Percentiles rank a stretch among this genome's conserved stretches.
Evolutionary conservation across 2,888 invertebrate species (phyloP).

Genomic region (Ametastegia equiseti): DNA sequence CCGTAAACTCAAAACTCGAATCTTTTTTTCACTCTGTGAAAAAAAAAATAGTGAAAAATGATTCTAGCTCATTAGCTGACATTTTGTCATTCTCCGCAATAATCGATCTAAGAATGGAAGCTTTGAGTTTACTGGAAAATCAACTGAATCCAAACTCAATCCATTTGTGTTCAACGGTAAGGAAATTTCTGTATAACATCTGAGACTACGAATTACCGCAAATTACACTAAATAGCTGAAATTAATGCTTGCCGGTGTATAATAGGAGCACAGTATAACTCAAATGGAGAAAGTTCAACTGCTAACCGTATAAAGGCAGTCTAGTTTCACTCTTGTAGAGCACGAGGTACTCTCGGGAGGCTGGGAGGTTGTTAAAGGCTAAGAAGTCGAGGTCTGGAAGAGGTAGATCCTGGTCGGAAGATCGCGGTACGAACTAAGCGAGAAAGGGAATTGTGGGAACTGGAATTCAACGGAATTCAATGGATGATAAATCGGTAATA

Average conservation of each 20-base stretch:
- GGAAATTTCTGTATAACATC: background rate
- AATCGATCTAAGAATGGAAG: background rate
- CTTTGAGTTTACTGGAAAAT: background rate
- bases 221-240: slow-evolving; percentile 22
- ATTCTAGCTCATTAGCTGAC: background rate
- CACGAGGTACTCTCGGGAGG: slow-evolving; percentile 7
- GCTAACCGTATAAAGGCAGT: slow-evolving; percentile 41
- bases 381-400: slow-evolving; percentile 29
- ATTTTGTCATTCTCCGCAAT: background rate
- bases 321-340: slow-evolving; percentile 42
- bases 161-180: background rate
- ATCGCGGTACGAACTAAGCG: background rate
- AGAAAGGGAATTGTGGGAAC: slow-evolving; percentile 50
- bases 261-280: slow-evolving; percentile 13
- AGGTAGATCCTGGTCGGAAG: slow-evolving; percentile 23
- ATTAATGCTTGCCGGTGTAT: slow-evolving; percentile 20
- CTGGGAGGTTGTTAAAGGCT: slow-evolving; percentile 32
- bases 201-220: background rate
- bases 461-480: slow-evolving; percentile 49
- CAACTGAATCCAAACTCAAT: background rate
- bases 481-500: slow-evolving; percentile 55
- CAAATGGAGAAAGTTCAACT: slow-evolving; percentile 39
- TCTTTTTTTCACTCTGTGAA: background rate
- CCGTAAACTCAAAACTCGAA: background rate
- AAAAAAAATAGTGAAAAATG: background rate